phyloP scores from a whole-genome alignment of 2,113 vertebrate species.

The Lophotis ruficrista region DNA sequence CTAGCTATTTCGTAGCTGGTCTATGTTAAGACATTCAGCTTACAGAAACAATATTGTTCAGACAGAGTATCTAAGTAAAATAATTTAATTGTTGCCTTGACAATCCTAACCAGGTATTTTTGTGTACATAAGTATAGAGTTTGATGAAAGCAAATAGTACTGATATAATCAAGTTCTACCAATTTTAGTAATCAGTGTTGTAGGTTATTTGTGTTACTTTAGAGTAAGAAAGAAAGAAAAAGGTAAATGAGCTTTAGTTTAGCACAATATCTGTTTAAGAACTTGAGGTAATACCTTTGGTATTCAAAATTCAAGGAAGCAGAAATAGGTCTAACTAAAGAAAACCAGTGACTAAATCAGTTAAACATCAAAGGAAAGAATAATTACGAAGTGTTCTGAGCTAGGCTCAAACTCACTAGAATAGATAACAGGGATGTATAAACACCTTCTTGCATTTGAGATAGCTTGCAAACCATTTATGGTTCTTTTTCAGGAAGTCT shows the following conservation, averaged over 20 bases:
- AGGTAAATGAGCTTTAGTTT: constrained; percentile 22
- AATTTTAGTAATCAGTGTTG: background rate
- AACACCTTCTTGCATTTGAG: background rate
- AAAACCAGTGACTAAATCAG: constrained; percentile 59
- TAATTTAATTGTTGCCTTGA: background rate
- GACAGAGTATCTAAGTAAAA: background rate
- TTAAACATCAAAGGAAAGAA: constrained; percentile 61
- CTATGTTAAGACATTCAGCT: background rate
- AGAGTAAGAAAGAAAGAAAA: background rate
- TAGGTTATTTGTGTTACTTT: constrained; percentile 46
- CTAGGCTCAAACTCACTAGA: background rate
- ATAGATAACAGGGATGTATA: background rate
- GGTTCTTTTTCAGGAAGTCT: background rate
- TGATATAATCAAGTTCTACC: background rate
- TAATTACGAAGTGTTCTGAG: constrained; percentile 33
- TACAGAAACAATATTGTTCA: background rate
- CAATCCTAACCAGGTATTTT: background rate
- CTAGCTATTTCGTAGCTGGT: background rate
- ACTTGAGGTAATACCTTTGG: constrained; percentile 28
- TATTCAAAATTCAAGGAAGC: constrained; percentile 38
- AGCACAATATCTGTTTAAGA: constrained; percentile 41
- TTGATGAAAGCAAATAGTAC: background rate
- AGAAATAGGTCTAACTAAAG: constrained; percentile 56
- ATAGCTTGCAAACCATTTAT: background rate
- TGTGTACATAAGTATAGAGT: background rate